A percentile compares a stretch with the other conserved stretches of the same genome.
These are phyloP conservation scores for Nothoprocta perdicaria DNA, from an alignment of 2,113 vertebrate genomes.

Conservation along the genomic window DNA sequence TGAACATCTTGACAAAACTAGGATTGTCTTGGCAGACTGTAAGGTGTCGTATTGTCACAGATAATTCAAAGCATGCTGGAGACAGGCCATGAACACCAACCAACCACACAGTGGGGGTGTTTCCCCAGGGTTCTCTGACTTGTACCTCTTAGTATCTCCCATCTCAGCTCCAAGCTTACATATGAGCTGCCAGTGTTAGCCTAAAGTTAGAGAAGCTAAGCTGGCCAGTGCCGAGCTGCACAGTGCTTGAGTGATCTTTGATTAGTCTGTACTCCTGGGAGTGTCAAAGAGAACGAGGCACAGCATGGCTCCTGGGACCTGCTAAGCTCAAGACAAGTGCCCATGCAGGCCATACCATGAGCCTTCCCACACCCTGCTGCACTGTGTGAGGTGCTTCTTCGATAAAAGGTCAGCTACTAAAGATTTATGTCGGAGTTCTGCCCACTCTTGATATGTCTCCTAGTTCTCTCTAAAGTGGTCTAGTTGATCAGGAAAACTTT, in stretches of 20 bases:
- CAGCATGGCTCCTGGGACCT: neutral
- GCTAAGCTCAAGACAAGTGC: neutral
- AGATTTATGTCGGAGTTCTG: neutral
- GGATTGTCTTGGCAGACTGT: neutral
- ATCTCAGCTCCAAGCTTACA: neutral
- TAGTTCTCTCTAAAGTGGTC: neutral
- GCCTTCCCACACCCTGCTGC: neutral
- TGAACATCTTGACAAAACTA: neutral
- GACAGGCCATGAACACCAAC: neutral
- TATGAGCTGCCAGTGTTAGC: neutral
- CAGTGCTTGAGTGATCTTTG: neutral
- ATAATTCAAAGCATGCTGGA: neutral
- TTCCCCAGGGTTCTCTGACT: neutral
- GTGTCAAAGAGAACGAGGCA: neutral
- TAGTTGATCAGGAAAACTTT: neutral
- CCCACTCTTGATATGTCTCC: neutral
- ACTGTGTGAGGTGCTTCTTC: neutral
- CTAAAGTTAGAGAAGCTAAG: neutral
- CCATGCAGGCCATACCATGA: rapidly evolving
- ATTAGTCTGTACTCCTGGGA: neutral
- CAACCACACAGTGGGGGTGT: neutral
- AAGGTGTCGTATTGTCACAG: neutral
- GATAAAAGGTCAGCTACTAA: neutral
- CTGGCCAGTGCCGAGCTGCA: neutral
- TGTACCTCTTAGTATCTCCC: neutral